phyloP scores from a whole-genome alignment of 2,888 invertebrate genomes.

The Heliconius aoede region DNA sequence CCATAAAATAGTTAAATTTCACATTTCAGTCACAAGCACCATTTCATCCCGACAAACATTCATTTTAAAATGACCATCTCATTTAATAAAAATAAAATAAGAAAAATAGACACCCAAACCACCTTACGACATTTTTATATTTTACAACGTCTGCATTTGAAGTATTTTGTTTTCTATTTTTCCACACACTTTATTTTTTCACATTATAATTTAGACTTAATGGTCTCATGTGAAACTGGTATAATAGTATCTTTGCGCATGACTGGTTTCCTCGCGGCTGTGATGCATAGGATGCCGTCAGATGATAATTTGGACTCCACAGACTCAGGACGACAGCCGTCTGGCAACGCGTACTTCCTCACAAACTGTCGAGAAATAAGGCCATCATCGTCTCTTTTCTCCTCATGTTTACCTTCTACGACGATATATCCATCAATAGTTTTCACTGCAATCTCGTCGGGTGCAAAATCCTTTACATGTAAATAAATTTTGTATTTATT shows the following conservation, averaged over 20 bases:
- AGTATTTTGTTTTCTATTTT: neutral
- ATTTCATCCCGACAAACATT: neutral
- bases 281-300: constrained; percentile 62
- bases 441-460: constrained; percentile 60
- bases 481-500: constrained; percentile 66
- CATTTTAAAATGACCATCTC: neutral
- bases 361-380: constrained; percentile 65
- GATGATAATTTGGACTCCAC: constrained; percentile 63
- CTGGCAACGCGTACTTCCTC: constrained; percentile 63
- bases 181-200: constrained; percentile 1
- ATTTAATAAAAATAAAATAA: neutral
- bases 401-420: constrained; percentile 68
- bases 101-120: constrained; percentile 1
- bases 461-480: constrained; percentile 64
- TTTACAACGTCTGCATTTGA: constrained; percentile 6
- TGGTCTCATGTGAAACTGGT: constrained; percentile 61
- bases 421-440: constrained; percentile 58
- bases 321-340: constrained; percentile 59
- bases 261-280: constrained; percentile 56
- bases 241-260: constrained; percentile 63
- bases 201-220: constrained; percentile 62
- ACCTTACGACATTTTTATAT: neutral
- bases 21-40: constrained; percentile 3
- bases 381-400: constrained; percentile 67
- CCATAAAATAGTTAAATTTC: neutral